Base-by-base conservation (phyloP, 2,113 vertebrate genomes). In the Arothron firmamentum region DNA sequence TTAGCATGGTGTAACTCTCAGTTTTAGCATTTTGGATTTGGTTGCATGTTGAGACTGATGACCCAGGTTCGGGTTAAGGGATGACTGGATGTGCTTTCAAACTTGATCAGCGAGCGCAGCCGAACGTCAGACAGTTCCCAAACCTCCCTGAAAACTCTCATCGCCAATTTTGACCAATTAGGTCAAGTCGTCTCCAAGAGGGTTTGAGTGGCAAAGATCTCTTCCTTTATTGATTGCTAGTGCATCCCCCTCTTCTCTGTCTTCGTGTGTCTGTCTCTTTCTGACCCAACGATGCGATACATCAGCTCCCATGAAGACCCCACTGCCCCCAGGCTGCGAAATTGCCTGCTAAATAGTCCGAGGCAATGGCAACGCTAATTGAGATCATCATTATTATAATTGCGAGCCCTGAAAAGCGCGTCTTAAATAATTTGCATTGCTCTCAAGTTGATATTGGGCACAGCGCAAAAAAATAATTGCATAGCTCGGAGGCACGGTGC, bases 301-400 rank as follows among this genome's bases (percentile, higher is more conserved):
- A 80, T 82, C 83, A 49, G 70, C 73, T 87, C 79, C 87, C 66
- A 61, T 17, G 67, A 86, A 82, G 80, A 82, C 85, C 80, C 81
- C 79, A 1, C 28, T 71, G 75, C 86, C 89, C 85, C 65, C 76
- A 51, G 89, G 89, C 89, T 84, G 86, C 85, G 72, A 87, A 89
- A 91, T 89, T 88, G 87, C 85, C 87, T 86, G 83, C 89, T 92
- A 91, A 92, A 91, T 87, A 90, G 89, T 90, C 90, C 62, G 77
- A 88, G 87, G 90, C 88, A 77, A 91, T 88, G 89, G 91, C 89
- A 80, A 87, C 87, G 87, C 88, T 92, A 92, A 92, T 92, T 92
- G 91, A 92, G 91, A 92, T 91, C 89, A 91, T 91, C 90, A 91
- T 91, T 91, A 92, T 90, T 91, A 91, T 92, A 92, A 92, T 91